Percentiles rank a stretch among this genome's conserved stretches.
phyloP scores from a whole-genome alignment of 2,113 vertebrate genomes.

The Strix aluco region DNA sequence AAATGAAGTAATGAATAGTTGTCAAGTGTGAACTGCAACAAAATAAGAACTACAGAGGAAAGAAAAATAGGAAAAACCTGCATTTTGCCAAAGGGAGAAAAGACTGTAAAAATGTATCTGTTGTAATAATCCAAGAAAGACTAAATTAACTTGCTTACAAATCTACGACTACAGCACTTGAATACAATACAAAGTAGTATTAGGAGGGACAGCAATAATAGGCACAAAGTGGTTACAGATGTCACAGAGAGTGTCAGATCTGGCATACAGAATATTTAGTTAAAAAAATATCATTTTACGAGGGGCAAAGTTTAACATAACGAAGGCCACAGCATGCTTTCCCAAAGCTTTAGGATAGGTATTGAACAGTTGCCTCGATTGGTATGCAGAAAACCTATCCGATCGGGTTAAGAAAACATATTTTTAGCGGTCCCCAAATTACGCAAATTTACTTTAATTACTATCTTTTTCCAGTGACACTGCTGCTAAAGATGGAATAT shows the following conservation, averaged over 20 bases:
- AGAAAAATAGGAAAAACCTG: background rate
- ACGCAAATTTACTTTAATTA: background rate
- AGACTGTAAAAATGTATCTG: accelerated
- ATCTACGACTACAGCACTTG: background rate
- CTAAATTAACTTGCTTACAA: background rate
- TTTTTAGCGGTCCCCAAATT: background rate
- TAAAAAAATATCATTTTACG: background rate
- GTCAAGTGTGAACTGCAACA: background rate
- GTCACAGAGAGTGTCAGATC: background rate
- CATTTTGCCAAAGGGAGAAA: background rate
- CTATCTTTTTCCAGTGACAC: background rate
- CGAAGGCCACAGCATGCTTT: background rate
- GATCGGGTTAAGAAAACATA: background rate
- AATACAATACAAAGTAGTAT: background rate
- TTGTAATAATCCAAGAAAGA: background rate
- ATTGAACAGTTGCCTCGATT: background rate
- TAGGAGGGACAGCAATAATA: background rate
- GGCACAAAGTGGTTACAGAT: background rate
- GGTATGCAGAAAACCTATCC: background rate
- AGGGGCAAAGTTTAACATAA: background rate
- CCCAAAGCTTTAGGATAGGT: background rate
- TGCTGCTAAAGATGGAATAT: background rate
- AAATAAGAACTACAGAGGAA: background rate
- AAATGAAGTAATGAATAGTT: background rate
- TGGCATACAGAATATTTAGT: background rate